Conservation (phyloP, 2,113 vertebrate species). For the Megaceryle torquata region DNA sequence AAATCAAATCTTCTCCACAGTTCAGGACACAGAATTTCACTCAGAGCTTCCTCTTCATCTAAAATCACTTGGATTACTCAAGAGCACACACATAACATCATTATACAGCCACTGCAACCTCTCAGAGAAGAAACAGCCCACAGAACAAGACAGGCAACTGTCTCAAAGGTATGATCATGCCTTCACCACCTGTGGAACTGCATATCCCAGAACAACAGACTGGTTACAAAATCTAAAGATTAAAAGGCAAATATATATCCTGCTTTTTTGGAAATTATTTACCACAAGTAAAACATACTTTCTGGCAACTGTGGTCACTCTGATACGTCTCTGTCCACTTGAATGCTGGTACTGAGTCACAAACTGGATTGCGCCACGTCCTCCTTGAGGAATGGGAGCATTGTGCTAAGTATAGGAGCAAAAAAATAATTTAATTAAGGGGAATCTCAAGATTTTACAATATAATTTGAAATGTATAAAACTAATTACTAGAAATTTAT, state of each 20-base stretch:
- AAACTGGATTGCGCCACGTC: conserved; percentile 87
- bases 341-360: conserved; percentile 93
- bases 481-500: background rate
- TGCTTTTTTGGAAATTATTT: background rate
- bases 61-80: background rate
- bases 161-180: background rate
- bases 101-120: background rate
- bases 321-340: conserved; percentile 86
- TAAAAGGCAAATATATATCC: background rate
- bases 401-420: conserved; percentile 79
- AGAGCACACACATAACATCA: background rate
- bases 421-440: background rate
- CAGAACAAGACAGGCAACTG: background rate
- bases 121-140: background rate
- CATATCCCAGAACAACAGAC: background rate
- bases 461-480: background rate
- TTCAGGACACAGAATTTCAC: background rate
- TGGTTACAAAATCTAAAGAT: background rate
- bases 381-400: conserved; percentile 90
- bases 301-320: conserved; percentile 87
- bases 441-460: background rate
- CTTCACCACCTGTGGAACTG: background rate
- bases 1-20: background rate
- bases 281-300: conserved; percentile 77
- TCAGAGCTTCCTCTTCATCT: background rate